phyloP scores from a whole-genome alignment of 35 echinoderm and acorn worm genomes.

The Ophiothrix spiculata region DNA sequence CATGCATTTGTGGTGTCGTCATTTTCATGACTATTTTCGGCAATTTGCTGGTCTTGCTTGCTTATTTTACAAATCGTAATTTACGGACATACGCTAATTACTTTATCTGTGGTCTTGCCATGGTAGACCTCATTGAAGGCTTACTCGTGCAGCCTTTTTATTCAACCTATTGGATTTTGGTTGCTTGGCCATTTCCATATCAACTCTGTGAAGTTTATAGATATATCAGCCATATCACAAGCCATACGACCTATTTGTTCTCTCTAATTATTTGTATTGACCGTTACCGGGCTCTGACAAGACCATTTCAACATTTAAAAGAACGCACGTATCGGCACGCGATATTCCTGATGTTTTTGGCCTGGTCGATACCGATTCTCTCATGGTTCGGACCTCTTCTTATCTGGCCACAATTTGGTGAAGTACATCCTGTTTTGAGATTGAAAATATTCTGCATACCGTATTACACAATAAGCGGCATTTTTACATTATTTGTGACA shows the following conservation, averaged over 20 bases:
- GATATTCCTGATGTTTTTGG: neutral
- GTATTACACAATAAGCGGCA: neutral
- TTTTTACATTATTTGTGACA: neutral
- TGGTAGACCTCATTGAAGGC: constrained; percentile 48
- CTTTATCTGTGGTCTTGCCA: constrained; percentile 42
- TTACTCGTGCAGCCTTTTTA: constrained; percentile 6
- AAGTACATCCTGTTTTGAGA: neutral
- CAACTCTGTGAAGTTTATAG: neutral
- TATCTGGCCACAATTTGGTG: neutral
- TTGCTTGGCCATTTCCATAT: constrained; percentile 14
- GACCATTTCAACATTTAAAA: constrained; percentile 14
- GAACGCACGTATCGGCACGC: constrained; percentile 7
- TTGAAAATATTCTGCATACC: neutral
- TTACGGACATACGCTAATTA: constrained; percentile 48
- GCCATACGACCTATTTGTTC: neutral
- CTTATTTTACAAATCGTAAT: constrained; percentile 20
- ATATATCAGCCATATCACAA: constrained; percentile 1
- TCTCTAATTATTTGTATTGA: constrained; percentile 32
- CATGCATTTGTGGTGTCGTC: neutral
- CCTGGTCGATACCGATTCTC: neutral
- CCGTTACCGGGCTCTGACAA: neutral
- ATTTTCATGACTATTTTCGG: constrained; percentile 8
- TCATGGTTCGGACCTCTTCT: constrained; percentile 8
- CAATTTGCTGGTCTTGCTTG: constrained; percentile 37
- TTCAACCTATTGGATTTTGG: neutral